Evolutionary conservation across 2,888 invertebrate genomes (phyloP), one percentile per base, ranked within the genome.

Genomic region (Synergus laeviventris): DNA sequence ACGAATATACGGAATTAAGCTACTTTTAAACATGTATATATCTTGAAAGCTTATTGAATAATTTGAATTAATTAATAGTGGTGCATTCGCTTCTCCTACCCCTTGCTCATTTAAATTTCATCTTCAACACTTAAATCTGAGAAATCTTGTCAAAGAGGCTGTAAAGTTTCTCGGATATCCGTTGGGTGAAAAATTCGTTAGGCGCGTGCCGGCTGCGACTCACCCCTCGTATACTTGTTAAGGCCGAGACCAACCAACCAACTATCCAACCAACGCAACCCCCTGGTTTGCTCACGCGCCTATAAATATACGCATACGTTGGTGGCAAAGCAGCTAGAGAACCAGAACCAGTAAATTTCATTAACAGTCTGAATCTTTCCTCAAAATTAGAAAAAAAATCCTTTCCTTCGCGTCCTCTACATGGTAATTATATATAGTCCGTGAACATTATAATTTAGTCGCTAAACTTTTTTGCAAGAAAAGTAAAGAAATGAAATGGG

Each of bases 101-200:
- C 70, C 12, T 70, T 70, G 36, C 70, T 70, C 49, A 70, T 70
- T 49, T 70, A 49, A 49, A 70, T 70, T 70, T 70, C 70, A 70
- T 70, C 70, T 70, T 70, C 36, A 16, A 21, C 11, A 70, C 70
- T 70, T 70, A 70, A 70, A 70, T 70, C 70, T 70, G 49, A 49
- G 70, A 49, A 70, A 70, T 31, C 70, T 59, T 74, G 73, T 59
- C 49, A 39, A 59, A 31, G 73, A 74, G 73, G 73, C 73, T 74
- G 73, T 59, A 38, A 74, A 59, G 59, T 74, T 74, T 59, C 59
- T 74, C 78, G 82, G 82, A 83, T 83, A 82, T 82, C 82, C 83
- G 83, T 83, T 83, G 83, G 81, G 81, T 83, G 83, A 83, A 83
- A 83, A 83, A 83, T 83, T 83, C 83, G 83, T 83, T 83, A 81